phyloP scores from a whole-genome alignment of 2,797 vertebrate genomes.

The Masticophis lateralis region DNA sequence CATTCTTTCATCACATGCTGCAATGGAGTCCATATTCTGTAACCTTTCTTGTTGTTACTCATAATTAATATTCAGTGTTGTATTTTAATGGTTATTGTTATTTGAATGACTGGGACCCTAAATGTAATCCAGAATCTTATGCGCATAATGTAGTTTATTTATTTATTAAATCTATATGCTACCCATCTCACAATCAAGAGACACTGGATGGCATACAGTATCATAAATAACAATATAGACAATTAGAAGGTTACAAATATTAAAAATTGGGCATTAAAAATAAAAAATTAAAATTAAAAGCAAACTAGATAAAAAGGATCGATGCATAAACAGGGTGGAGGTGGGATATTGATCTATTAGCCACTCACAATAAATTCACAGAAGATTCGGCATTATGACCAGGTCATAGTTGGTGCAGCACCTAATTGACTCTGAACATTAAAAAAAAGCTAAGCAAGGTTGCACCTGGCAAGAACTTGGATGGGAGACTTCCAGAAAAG shows the following conservation, averaged over 20 bases:
- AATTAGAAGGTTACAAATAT: background rate
- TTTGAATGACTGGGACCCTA: background rate
- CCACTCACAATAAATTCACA: background rate
- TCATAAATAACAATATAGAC: background rate
- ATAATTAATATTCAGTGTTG: background rate
- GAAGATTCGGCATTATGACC: background rate
- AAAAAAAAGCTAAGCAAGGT: background rate
- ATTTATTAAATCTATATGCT: background rate
- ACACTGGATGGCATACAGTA: background rate
- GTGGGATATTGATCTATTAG: background rate
- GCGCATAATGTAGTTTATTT: background rate
- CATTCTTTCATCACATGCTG: background rate
- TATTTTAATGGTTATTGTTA: background rate
- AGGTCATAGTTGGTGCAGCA: background rate
- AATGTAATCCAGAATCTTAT: background rate
- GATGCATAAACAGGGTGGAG: background rate
- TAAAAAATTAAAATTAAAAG: background rate
- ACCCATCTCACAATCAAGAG: background rate
- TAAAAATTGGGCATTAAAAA: background rate
- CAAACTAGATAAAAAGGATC: background rate
- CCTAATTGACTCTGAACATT: background rate
- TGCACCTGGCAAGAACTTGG: background rate
- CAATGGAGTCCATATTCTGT: background rate
- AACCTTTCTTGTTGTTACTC: background rate
- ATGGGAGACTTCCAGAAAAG: background rate